Percentiles rank a stretch among this genome's conserved stretches.
phyloP scores from a whole-genome alignment of 2,797 vertebrate species.

The Pseudochromis fuscus region DNA sequence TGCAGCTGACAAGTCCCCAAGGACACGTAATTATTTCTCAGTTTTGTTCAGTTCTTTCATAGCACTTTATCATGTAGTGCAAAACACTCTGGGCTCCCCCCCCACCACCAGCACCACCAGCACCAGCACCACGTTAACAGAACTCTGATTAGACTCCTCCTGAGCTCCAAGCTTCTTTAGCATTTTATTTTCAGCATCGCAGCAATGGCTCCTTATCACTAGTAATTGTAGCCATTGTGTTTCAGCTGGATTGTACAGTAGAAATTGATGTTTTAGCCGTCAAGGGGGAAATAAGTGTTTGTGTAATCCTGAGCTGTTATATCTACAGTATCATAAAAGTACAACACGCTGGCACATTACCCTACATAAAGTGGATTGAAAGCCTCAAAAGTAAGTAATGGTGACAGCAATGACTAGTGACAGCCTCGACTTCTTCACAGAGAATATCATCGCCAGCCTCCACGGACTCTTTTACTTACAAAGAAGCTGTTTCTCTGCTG shows the following conservation, averaged over 20 bases:
- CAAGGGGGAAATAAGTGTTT: slow-evolving; percentile 13
- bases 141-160: slow-evolving; percentile 59
- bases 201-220: slow-evolving; percentile 14
- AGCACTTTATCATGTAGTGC: slow-evolving; percentile 64
- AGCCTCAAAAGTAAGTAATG: slow-evolving; percentile 17
- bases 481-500: slow-evolving; percentile 34
- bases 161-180: slow-evolving; percentile 42
- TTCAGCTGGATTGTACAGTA: neutral
- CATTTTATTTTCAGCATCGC: slow-evolving; percentile 24
- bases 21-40: slow-evolving; percentile 77
- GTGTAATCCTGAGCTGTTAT: slow-evolving; percentile 44
- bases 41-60: slow-evolving; percentile 70
- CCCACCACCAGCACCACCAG: too few relatives aligned
- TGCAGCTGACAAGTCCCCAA: slow-evolving; percentile 71
- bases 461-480: slow-evolving; percentile 38
- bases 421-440: slow-evolving; percentile 43
- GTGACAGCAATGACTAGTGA: slow-evolving; percentile 48
- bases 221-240: slow-evolving; percentile 7
- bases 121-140: too few relatives aligned
- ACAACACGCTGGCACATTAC: slow-evolving; percentile 1
- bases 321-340: slow-evolving; percentile 33
- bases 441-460: slow-evolving; percentile 43
- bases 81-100: slow-evolving; percentile 56
- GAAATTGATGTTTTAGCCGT: slow-evolving; percentile 3
- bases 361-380: slow-evolving; percentile 17